Evolutionary conservation across 2,888 invertebrate genomes (phyloP), one percentile per base, ranked within the genome.

Genomic region (Eulithis testata): DNA sequence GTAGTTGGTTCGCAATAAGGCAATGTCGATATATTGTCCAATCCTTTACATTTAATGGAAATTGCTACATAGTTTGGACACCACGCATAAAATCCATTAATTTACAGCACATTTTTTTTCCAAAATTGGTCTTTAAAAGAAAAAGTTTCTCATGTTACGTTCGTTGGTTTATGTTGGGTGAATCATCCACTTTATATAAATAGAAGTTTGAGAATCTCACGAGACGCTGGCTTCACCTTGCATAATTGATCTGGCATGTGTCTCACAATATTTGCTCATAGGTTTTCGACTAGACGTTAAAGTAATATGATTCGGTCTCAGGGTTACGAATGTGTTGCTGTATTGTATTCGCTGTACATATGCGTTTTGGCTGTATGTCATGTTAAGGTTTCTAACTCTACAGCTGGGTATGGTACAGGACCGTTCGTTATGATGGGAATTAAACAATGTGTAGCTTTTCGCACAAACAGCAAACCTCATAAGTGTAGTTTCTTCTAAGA

Each of bases 171-270:
- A 47, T 14, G 47, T 47, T 21, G 49, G 21, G 21, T 49, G 49
- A 49, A 21, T 49, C 49, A 49, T 21, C 21, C 21, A 14, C 5
- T 8, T 21, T 57, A n/a, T 47, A 57, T 31, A 31, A 43, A 55
- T 56, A 12, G 27, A 37, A 49, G 49, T 49, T 21, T 8, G 47
- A 21, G 47, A 21, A 43, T 9, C 12, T 59, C 37, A 11, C 27
- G 43, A 27, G 50, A 51, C 50, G 44, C 12, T 31, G 47, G 45
- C 36, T 51, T n/a, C 31, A 51, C 45, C 45, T 57, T 36, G 44
- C 31, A 63, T 49, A 63, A 58, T 53, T 63, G 58, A 58, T 58
- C 52, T 47, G 63, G 53, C 57, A 63, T 52, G 50, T 58, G 58
- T 53, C 58, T 53, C 52, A 47, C 9, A 52, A 53, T 52, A 58